Evolutionary conservation across 2,113 vertebrate species (phyloP).

Genomic region (Nansenia antarctica): DNA sequence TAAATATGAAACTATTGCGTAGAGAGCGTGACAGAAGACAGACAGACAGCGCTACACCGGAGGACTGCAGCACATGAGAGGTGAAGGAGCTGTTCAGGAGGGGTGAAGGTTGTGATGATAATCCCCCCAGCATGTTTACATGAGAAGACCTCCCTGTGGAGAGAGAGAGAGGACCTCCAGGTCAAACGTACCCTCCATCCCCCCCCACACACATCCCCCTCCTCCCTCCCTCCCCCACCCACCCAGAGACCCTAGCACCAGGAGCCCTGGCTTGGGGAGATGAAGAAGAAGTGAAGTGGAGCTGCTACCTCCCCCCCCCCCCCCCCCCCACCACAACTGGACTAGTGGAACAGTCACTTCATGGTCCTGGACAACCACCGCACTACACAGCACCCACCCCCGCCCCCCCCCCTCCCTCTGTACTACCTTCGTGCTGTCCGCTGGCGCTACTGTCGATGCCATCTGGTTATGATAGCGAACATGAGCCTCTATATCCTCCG

Average conservation of each 20-base stretch:
- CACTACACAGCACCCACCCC: too few relatives aligned
- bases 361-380: too few relatives aligned
- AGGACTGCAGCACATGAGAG: neutral
- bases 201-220: too few relatives aligned
- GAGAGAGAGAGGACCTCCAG: constrained; percentile 39
- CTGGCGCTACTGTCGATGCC: neutral
- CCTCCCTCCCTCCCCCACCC: too few relatives aligned
- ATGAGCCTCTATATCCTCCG: constrained; percentile 17
- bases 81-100: neutral
- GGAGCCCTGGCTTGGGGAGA: neutral
- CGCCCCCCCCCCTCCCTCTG: too few relatives aligned
- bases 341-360: neutral
- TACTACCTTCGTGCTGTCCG: too few relatives aligned
- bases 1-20: too few relatives aligned
- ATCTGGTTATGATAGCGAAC: neutral
- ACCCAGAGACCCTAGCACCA: neutral
- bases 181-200: too few relatives aligned
- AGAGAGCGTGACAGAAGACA: neutral
- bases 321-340: too few relatives aligned
- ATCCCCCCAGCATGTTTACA: constrained; percentile 38
- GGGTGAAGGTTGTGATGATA: neutral
- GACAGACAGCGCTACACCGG: neutral
- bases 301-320: too few relatives aligned
- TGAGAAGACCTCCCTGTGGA: constrained; percentile 41
- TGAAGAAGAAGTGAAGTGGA: neutral